Conservation (phyloP, 2,888 invertebrate genomes). For the Rotaria sp. region DNA sequence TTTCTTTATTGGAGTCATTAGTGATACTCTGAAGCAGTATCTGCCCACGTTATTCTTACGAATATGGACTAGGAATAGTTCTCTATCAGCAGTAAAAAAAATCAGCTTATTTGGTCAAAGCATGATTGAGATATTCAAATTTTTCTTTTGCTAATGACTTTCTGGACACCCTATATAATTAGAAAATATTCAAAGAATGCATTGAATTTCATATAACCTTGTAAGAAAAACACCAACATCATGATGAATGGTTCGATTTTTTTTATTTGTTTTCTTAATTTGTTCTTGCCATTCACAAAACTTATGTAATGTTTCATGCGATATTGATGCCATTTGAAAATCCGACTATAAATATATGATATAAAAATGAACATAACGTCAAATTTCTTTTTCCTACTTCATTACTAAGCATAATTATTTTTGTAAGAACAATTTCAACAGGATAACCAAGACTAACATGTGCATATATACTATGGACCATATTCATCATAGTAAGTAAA, state of each 20-base stretch:
- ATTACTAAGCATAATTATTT: constrained; percentile 31
- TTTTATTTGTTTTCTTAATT: constrained; percentile 62
- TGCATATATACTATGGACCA: constrained; percentile 32
- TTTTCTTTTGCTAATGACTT: too few species aligned
- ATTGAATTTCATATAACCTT: constrained; percentile 54
- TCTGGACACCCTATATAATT: too few species aligned
- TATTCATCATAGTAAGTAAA: constrained; percentile 38
- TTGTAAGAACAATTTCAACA: constrained; percentile 33
- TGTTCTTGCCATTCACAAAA: constrained; percentile 76
- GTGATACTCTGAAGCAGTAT: too few species aligned
- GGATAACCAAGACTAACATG: constrained; percentile 25
- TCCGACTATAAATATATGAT: neutral
- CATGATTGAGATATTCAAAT: too few species aligned
- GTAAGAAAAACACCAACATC: constrained; percentile 81
- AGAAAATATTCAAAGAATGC: too few species aligned
- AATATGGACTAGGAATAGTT: too few species aligned
- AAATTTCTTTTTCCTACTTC: neutral
- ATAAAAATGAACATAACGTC: neutral
- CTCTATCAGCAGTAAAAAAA: too few species aligned
- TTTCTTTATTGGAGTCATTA: too few species aligned
- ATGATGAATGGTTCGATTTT: constrained; percentile 64
- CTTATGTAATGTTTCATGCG: constrained; percentile 71
- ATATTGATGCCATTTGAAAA: constrained; percentile 61
- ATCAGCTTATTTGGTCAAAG: too few species aligned
- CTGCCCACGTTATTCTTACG: too few species aligned